Percentiles rank a stretch among this genome's conserved stretches.
Evolutionary conservation across 2,113 vertebrate species (phyloP).

Genomic region (Notechis scutatus): DNA sequence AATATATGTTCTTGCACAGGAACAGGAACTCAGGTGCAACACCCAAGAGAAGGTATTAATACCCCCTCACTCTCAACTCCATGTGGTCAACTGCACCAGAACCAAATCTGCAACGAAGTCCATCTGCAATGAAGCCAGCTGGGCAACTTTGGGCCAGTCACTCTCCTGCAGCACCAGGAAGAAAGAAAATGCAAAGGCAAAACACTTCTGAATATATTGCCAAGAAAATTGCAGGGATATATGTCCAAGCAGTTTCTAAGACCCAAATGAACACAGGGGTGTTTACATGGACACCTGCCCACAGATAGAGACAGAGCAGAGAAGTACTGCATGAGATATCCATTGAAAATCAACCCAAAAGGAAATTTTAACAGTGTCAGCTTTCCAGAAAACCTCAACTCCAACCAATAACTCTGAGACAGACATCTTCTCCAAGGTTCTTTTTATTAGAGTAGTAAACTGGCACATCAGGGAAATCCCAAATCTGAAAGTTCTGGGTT

Average conservation of each 20-base stretch:
- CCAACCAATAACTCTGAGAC: too few species aligned
- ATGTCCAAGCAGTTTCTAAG: neutral
- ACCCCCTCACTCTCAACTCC: too few species aligned
- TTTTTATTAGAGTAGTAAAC: too few species aligned
- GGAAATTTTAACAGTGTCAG: neutral
- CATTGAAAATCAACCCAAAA: neutral
- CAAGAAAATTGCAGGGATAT: neutral
- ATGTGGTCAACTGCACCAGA: too few species aligned
- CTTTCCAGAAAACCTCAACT: too few species aligned
- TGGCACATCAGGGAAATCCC: too few species aligned
- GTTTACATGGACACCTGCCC: neutral
- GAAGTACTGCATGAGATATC: neutral
- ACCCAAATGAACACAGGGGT: neutral
- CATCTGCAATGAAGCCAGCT: neutral
- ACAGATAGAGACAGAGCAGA: neutral
- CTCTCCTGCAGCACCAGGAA: neutral
- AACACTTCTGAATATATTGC: neutral
- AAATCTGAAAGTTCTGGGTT: too few species aligned
- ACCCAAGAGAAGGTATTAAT: too few species aligned
- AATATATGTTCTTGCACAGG: too few species aligned
- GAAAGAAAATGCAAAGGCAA: neutral
- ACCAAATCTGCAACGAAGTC: too few species aligned
- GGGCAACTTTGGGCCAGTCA: neutral
- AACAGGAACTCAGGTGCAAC: too few species aligned
- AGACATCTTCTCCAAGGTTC: too few species aligned